Percentiles rank a stretch among this genome's conserved stretches.
Evolutionary conservation across 2,888 invertebrate species (phyloP).

Genomic region (Eucriotettix oculatus): DNA sequence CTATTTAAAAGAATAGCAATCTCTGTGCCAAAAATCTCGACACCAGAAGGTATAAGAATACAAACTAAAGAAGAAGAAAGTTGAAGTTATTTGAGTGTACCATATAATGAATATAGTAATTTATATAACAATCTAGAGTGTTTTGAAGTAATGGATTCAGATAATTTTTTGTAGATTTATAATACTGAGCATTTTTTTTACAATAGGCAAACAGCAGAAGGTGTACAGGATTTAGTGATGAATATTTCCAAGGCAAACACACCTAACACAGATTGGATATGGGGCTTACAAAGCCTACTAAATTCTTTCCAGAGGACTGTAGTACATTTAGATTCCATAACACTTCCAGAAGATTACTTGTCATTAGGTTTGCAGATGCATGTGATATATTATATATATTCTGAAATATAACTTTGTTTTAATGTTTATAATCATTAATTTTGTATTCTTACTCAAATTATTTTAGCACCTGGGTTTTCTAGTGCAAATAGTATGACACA

Average conservation of each 20-base stretch:
- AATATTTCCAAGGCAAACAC: constrained; percentile 24
- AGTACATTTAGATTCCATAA: constrained; percentile 22
- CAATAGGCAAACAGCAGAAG: constrained; percentile 29
- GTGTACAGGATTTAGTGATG: constrained; percentile 32
- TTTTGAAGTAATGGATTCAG: no score
- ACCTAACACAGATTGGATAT: constrained; percentile 32
- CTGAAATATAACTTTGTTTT: not conserved
- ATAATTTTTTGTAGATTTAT: no score
- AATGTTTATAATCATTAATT: no score
- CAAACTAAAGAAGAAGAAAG: no score
- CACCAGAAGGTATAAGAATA: no score
- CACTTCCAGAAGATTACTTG: constrained; percentile 48
- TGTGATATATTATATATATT: not conserved
- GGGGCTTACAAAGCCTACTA: constrained; percentile 41
- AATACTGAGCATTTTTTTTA: not conserved
- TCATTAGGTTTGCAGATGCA: constrained; percentile 24
- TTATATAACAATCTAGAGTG: no score
- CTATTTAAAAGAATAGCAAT: no score
- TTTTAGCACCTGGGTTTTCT: constrained; percentile 23
- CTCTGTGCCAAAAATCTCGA: no score
- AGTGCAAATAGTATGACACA: constrained; percentile 21
- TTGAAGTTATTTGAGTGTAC: no score
- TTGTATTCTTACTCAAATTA: no score
- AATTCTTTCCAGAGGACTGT: constrained; percentile 25
- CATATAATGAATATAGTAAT: no score